A percentile compares a stretch with the other conserved stretches of the same genome.
These are phyloP conservation scores for Fregata magnificens DNA, from an alignment of 2,113 vertebrate genomes.

Conservation along the genomic window DNA sequence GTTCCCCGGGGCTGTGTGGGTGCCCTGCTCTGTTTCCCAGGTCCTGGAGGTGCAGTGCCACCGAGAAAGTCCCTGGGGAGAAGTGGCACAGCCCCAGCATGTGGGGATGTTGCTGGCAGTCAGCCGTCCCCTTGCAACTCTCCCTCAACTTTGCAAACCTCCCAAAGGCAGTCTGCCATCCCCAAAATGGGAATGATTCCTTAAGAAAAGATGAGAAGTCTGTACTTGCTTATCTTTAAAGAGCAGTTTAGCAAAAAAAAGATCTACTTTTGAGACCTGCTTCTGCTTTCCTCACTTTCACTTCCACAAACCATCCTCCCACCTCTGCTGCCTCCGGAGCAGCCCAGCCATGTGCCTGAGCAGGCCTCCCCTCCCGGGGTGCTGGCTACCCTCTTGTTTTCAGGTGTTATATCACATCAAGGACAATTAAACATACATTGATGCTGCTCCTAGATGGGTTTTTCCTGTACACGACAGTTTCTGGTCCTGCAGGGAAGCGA, in stretches of 20 bases:
- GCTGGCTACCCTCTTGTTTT: neutral
- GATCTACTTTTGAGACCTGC: neutral
- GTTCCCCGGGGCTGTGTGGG: neutral
- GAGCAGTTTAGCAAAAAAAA: neutral
- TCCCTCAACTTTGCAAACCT: neutral
- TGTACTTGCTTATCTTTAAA: neutral
- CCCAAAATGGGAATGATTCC: neutral
- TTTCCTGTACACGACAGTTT: neutral
- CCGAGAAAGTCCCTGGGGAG: neutral
- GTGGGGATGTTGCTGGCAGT: neutral
- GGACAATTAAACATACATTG: neutral
- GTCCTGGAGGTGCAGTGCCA: rapidly evolving
- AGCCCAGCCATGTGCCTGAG: rapidly evolving
- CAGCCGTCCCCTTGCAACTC: neutral
- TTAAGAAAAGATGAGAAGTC: neutral
- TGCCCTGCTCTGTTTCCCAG: neutral
- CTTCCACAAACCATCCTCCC: neutral
- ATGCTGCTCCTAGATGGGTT: neutral
- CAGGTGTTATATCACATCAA: neutral
- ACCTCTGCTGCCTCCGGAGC: neutral
- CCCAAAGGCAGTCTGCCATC: neutral
- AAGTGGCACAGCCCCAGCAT: neutral
- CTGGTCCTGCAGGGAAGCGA: neutral
- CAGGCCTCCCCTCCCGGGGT: rapidly evolving
- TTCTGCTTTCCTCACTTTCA: neutral